Percentiles rank a stretch among this genome's conserved stretches.
Evolutionary conservation across 2,888 invertebrate species (phyloP).

Genomic region (Holacanthella duospinosa): DNA sequence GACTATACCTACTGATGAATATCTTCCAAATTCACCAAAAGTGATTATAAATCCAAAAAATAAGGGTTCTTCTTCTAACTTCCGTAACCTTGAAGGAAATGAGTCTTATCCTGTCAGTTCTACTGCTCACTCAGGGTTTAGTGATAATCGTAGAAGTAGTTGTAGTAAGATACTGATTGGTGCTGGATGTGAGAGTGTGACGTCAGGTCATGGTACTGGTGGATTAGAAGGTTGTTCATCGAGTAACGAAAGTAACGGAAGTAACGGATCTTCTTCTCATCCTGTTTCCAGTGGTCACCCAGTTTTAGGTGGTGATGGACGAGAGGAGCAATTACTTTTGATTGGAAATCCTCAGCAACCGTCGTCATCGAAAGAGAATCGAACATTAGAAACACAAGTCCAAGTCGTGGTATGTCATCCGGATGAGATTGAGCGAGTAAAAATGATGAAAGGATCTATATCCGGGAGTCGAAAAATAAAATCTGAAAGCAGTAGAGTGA

Average conservation of each 20-base stretch:
- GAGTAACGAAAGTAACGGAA: too few relatives aligned
- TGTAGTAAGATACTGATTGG: slow-evolving; percentile 4
- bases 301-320: neutral
- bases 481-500: neutral
- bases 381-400: slow-evolving; percentile 16
- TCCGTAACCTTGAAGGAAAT: too few relatives aligned
- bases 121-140: neutral
- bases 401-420: slow-evolving; percentile 9
- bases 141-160: slow-evolving; percentile 6
- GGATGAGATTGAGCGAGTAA: neutral
- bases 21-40: neutral
- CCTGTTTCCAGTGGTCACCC: neutral
- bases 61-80: too few relatives aligned
- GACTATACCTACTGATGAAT: neutral
- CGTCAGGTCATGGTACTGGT: slow-evolving; percentile 16
- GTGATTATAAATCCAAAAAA: neutral
- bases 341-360: neutral
- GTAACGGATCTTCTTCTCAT: neutral
- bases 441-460: neutral
- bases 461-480: neutral
- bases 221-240: neutral
- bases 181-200: slow-evolving; percentile 15
- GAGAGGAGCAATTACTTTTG: neutral
- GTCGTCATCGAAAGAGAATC: neutral
- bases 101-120: too few relatives aligned